Conservation (phyloP, 35 echinoderm and acorn worm genomes). For the Stichopus chloronotus region DNA sequence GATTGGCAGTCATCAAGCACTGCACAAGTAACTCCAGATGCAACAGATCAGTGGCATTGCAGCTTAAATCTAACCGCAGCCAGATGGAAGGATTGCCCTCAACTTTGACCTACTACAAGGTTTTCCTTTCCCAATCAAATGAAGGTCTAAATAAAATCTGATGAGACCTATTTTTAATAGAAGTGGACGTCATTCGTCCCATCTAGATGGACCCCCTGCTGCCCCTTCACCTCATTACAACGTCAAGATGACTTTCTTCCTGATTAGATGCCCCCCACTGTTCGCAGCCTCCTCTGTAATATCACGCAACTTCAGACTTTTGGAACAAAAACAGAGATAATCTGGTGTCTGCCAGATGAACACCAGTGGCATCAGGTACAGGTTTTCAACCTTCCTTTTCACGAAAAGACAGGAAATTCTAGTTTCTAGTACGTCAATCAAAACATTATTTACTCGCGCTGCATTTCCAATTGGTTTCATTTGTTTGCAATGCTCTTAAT, state of each 20-base stretch:
- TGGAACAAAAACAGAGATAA: not conserved
- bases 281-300: not conserved
- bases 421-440: not conserved
- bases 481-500: no score
- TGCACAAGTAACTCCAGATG: not conserved
- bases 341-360: constrained; percentile 28
- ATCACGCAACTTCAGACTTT: constrained; percentile 15
- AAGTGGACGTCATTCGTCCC: not conserved
- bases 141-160: not conserved
- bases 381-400: not conserved
- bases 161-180: constrained; percentile 21
- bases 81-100: not conserved
- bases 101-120: not conserved
- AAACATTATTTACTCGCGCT: not conserved
- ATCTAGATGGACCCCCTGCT: constrained; percentile 16
- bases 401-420: not conserved
- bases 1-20: not conserved
- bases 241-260: constrained; percentile 6
- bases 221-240: constrained; percentile 37
- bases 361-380: not conserved
- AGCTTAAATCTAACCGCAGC: not conserved
- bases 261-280: constrained; percentile 30
- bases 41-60: not conserved
- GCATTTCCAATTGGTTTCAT: not conserved
- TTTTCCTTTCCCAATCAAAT: not conserved